A percentile compares a stretch with the other conserved stretches of the same genome.
Conservation (phyloP, 2,888 invertebrate genomes). For the Cantharis nigra region DNA sequence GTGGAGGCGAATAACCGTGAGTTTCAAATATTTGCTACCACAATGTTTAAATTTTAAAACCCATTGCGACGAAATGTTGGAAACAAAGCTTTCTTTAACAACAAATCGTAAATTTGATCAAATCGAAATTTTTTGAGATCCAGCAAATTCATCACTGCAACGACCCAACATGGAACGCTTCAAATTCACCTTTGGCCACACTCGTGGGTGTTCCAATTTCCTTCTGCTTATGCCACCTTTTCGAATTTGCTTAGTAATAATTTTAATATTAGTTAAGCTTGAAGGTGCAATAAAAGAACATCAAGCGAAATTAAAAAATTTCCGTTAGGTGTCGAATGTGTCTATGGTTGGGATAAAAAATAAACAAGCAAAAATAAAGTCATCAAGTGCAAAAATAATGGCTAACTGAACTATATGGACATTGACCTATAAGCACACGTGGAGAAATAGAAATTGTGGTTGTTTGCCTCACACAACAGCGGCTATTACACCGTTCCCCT, state of each 20-base stretch:
- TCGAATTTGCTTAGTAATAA: not conserved
- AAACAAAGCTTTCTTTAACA: not conserved
- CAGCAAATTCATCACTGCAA: not conserved
- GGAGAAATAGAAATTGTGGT: conserved; percentile 44
- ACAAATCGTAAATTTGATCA: not conserved
- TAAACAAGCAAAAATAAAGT: not conserved
- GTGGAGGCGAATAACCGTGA: conserved; percentile 54
- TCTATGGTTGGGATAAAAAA: not conserved
- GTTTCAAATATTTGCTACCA: conserved; percentile 35
- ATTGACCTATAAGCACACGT: conserved; percentile 44
- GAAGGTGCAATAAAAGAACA: not conserved
- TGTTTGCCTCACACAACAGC: conserved; percentile 46
- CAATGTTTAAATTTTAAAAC: conserved; percentile 20
- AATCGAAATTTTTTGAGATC: not conserved
- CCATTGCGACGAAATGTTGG: not conserved
- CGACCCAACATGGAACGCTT: not conserved
- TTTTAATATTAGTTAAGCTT: not conserved
- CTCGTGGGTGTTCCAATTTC: not conserved
- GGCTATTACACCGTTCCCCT: conserved; percentile 44
- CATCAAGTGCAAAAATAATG: conserved; percentile 24
- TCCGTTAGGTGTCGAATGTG: not conserved
- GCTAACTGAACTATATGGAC: conserved; percentile 25
- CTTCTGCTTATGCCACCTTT: not conserved
- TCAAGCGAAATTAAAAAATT: not conserved
- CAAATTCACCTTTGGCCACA: not conserved